Conservation (phyloP, 2,888 invertebrate genomes). For the Metellina segmentata region DNA sequence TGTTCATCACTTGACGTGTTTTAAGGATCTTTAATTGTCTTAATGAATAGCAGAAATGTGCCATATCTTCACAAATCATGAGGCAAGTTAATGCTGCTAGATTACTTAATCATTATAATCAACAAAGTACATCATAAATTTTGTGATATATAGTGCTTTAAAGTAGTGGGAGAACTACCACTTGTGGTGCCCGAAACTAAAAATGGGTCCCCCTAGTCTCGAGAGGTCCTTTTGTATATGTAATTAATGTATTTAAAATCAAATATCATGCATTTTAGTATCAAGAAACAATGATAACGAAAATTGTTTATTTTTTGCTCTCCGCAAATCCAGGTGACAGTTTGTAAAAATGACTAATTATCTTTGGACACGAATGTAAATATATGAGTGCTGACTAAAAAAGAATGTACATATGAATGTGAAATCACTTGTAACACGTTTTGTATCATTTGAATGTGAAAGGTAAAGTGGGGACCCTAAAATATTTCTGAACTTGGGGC, state of each 20-base stretch:
- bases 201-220: neutral
- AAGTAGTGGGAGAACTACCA: constrained; percentile 36
- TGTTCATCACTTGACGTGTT: too few relatives aligned
- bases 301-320: neutral
- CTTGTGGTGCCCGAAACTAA: neutral
- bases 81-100: neutral
- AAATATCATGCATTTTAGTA: neutral
- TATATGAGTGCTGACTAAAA: neutral
- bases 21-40: too few relatives aligned
- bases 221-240: neutral
- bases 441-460: neutral
- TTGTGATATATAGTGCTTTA: constrained; percentile 10
- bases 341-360: neutral
- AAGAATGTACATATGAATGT: neutral
- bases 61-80: neutral
- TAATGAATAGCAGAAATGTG: neutral
- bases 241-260: neutral
- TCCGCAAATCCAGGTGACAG: neutral
- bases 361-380: neutral
- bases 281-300: neutral
- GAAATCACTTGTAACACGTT: neutral
- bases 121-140: neutral
- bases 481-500: neutral
- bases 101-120: neutral
- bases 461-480: neutral